Evolutionary conservation across 35 echinoderm and acorn worm genomes (phyloP).

Genomic region (Lytechinus variegatus): DNA sequence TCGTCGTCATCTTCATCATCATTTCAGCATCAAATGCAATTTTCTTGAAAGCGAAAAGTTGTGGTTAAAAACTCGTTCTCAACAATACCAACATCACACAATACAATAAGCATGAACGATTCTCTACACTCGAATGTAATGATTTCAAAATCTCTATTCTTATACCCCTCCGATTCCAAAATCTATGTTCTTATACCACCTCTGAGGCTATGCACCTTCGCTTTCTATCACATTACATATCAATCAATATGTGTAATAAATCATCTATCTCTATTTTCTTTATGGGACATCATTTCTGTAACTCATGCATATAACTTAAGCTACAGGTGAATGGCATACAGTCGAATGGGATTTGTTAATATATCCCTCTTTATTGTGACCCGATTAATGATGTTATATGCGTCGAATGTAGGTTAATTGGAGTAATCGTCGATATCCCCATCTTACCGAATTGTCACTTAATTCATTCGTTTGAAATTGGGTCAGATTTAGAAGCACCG

Average conservation of each 20-base stretch:
- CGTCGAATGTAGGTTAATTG: not conserved
- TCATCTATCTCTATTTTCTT: not conserved
- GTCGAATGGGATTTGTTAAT: not conserved
- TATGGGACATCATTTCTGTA: not conserved
- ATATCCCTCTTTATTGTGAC: not conserved
- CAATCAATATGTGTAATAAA: not conserved
- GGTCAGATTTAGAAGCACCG: not conserved
- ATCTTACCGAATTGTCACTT: not conserved
- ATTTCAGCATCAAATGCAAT: too few species aligned
- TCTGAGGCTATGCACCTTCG: not conserved
- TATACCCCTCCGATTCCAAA: too few species aligned
- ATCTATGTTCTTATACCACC: too few species aligned
- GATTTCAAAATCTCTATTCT: too few species aligned
- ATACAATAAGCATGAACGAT: too few species aligned
- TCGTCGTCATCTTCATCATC: too few species aligned
- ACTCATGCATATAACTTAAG: not conserved
- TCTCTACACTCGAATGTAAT: too few species aligned
- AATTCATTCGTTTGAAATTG: not conserved
- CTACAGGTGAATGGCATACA: not conserved
- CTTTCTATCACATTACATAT: not conserved
- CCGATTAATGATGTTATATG: conserved; percentile 1
- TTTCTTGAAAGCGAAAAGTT: too few species aligned
- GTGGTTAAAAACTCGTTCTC: too few species aligned
- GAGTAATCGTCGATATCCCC: not conserved
- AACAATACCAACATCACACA: too few species aligned